Evolutionary conservation across 2,888 invertebrate species (phyloP).

Genomic region (Pherbina coryleti): DNA sequence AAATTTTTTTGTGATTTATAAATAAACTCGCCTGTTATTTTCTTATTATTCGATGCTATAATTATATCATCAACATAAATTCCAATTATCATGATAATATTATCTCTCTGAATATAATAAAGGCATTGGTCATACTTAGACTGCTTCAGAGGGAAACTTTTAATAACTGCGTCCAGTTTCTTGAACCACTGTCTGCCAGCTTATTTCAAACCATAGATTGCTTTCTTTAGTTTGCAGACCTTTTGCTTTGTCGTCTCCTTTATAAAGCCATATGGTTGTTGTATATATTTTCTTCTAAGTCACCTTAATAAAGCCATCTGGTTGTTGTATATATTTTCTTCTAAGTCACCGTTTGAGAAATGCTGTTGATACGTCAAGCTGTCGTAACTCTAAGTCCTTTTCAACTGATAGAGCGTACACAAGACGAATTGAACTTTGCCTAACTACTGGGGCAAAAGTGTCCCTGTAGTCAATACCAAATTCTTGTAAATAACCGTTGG

Average conservation of each 20-base stretch:
- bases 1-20: constrained; percentile 27
- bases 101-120: constrained; percentile 15
- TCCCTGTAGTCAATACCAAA: background rate
- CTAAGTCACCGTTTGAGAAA: constrained; percentile 38
- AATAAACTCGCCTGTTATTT: background rate
- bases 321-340: constrained; percentile 36
- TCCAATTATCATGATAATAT: constrained; percentile 16
- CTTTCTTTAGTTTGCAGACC: constrained; percentile 30
- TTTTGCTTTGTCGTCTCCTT: constrained; percentile 6
- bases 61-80: constrained; percentile 38
- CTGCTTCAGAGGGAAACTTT: constrained; percentile 16
- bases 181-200: constrained; percentile 30
- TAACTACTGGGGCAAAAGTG: constrained; percentile 26
- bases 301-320: constrained; percentile 16
- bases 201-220: constrained; percentile 35
- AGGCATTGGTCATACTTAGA: constrained; percentile 33
- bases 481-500: constrained; percentile 32
- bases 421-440: constrained; percentile 38
- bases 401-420: constrained; percentile 37
- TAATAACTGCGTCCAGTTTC: constrained; percentile 20
- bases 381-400: constrained; percentile 23
- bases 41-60: constrained; percentile 27
- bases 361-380: constrained; percentile 43
- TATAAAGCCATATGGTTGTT: constrained; percentile 26
- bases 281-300: constrained; percentile 34